Evolutionary conservation across 2,113 vertebrate genomes (phyloP).

Genomic region (Chelonoidis abingdonii): DNA sequence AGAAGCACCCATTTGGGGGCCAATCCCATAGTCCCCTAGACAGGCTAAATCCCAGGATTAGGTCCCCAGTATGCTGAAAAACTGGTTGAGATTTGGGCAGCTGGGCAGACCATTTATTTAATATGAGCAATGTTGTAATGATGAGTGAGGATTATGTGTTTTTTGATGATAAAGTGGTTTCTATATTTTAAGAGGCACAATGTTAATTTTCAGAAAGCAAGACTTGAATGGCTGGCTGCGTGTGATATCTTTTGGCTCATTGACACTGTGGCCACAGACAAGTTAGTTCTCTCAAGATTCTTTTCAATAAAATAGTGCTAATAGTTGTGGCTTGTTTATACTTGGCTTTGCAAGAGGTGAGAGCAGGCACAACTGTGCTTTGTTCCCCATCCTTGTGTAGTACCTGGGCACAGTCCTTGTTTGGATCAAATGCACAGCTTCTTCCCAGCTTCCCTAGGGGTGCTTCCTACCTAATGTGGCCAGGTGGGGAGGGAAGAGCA

Average conservation of each 20-base stretch:
- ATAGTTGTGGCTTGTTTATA: background rate
- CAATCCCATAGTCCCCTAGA: conserved; percentile 61
- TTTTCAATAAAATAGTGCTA: conserved; percentile 49
- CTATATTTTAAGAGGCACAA: conserved; percentile 65
- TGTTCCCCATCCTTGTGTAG: background rate
- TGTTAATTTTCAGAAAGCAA: conserved; percentile 37
- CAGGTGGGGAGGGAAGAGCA: background rate
- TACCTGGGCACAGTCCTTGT: background rate
- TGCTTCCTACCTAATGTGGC: background rate
- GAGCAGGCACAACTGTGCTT: background rate
- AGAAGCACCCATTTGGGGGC: conserved; percentile 25
- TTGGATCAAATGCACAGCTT: background rate
- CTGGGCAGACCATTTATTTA: conserved; percentile 54
- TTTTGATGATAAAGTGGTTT: conserved; percentile 57
- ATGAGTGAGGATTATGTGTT: conserved; percentile 64
- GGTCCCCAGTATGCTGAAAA: conserved; percentile 73
- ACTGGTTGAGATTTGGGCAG: conserved; percentile 63
- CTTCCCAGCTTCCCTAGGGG: background rate
- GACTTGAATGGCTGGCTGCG: conserved; percentile 63
- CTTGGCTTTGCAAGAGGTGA: background rate
- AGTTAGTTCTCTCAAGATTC: conserved; percentile 27
- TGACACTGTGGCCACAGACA: conserved; percentile 33
- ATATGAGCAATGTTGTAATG: conserved; percentile 54
- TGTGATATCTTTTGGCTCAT: conserved; percentile 66
- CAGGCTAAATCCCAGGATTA: conserved; percentile 47